phyloP scores from a whole-genome alignment of 2,888 invertebrate genomes.

The Diarsia rubi region DNA sequence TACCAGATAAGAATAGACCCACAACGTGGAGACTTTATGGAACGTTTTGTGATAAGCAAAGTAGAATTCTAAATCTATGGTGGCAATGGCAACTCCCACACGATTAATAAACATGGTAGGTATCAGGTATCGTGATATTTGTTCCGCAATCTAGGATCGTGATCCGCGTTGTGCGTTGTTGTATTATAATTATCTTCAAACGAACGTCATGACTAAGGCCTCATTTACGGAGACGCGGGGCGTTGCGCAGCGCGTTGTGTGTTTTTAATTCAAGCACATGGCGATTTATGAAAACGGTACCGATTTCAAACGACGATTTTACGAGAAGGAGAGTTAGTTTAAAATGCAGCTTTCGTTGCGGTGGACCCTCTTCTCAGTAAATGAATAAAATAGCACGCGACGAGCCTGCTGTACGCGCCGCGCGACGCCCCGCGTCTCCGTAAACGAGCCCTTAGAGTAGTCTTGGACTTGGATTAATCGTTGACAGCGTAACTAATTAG shows the following conservation, averaged over 20 bases:
- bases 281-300: no score
- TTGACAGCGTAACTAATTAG: background rate
- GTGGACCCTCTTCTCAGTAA: no score
- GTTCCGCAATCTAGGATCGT: conserved; percentile 33
- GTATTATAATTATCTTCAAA: conserved; percentile 18
- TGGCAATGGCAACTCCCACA: conserved; percentile 32
- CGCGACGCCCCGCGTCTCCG: no score
- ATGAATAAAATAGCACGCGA: no score
- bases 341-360: no score
- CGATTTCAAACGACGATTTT: no score
- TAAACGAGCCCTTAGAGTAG: no score
- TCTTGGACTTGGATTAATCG: background rate
- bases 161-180: conserved; percentile 26
- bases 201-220: background rate
- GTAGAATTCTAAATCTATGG: conserved; percentile 18
- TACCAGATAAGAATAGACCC: conserved; percentile 28
- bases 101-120: conserved; percentile 38
- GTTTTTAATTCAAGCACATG: no score
- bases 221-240: no score
- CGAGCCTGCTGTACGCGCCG: no score
- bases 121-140: conserved; percentile 44
- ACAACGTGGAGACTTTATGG: conserved; percentile 40
- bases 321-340: no score
- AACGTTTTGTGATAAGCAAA: conserved; percentile 43
- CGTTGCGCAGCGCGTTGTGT: no score